Base-by-base conservation (phyloP, 2,113 vertebrate genomes). In the Passerina amoena region DNA sequence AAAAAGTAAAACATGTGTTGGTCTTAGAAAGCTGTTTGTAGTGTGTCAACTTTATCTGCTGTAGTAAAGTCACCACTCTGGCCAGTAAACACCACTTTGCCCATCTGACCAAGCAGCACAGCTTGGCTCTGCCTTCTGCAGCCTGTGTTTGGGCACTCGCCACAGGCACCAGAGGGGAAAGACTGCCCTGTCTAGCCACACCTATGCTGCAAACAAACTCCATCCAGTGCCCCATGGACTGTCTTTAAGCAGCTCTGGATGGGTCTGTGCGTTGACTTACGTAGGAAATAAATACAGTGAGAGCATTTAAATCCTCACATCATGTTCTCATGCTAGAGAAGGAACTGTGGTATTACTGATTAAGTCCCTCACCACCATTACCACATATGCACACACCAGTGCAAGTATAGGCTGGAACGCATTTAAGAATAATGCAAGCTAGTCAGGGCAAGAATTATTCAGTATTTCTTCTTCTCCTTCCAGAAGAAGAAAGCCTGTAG, bases 181-280 rank as follows among this genome's bases (percentile, higher is more conserved):
- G 48, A 17, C 18, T 44, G 33, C 21, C 54, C 12, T 23, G 15
- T 31, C 8, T 11, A 76, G 35, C 63, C 35, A 8, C 11, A 42
- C 6, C 54, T 45, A 9, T 47, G 50, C 61, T 80, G 45, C 79
- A 80, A 40, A 24, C 53, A 73, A 77, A 44, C 60, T 72, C 61
- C 68, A 71, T 45, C 35, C 56, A 66, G 1, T 0, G 0, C 60
- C 79, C 73, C 35, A 6, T 1, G 5, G 14, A 57, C 35, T 35
- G 22, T 23, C 50, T 78, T 31, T 9, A 42, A 48, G 71, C 42
- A 53, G 25, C 40, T 80, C 60, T 83, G 40, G 30, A 44, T 48
- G 15, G 8, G 22, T 68, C 75, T 66, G 18, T 88, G 76, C 45
- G 14, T 15, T 65, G 66, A 72, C 20, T 72, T 35, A 71, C 0